Conservation (phyloP, 2,797 vertebrate species). For the Sardinella longiceps region DNA sequence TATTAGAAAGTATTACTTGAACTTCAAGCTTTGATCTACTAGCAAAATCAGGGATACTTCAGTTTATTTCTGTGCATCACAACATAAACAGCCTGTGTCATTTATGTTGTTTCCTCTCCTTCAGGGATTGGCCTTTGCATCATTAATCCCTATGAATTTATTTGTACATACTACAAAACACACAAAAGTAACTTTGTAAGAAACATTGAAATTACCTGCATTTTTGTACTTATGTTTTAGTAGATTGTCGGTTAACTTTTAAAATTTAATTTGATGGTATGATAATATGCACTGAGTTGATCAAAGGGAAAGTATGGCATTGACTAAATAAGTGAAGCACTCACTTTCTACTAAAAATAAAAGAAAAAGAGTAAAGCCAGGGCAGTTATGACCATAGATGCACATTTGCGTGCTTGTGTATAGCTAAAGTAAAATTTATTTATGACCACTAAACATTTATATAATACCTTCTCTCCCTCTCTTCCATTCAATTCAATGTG, state of each 20-base stretch:
- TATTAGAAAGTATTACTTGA: conserved; percentile 91
- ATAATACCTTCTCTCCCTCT: conserved; percentile 62
- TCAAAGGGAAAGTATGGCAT: conserved; percentile 88
- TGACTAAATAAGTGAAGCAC: conserved; percentile 60
- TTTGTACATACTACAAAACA: conserved; percentile 74
- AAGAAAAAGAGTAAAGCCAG: conserved; percentile 53
- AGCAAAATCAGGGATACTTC: conserved; percentile 97
- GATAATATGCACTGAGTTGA: conserved; percentile 93
- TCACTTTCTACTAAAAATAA: conserved; percentile 57
- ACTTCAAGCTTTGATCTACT: conserved; percentile 82
- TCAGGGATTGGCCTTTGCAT: conserved; percentile 81
- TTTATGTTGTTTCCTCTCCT: conserved; percentile 74
- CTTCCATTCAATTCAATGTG: conserved; percentile 63
- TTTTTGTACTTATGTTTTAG: conserved; percentile 79
- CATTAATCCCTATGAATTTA: conserved; percentile 76
- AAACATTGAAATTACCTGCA: conserved; percentile 59
- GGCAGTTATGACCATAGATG: conserved; percentile 66
- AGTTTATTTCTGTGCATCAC: conserved; percentile 80
- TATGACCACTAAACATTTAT: conserved; percentile 81
- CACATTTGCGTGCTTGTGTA: conserved; percentile 68
- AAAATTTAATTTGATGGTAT: conserved; percentile 75
- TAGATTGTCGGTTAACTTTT: conserved; percentile 73
- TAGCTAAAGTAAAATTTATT: conserved; percentile 69
- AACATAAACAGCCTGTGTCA: conserved; percentile 76
- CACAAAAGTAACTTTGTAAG: conserved; percentile 78